These are phyloP conservation scores for Sander vitreus DNA, from an alignment of 2,113 vertebrate genomes.

Conservation along the genomic window DNA sequence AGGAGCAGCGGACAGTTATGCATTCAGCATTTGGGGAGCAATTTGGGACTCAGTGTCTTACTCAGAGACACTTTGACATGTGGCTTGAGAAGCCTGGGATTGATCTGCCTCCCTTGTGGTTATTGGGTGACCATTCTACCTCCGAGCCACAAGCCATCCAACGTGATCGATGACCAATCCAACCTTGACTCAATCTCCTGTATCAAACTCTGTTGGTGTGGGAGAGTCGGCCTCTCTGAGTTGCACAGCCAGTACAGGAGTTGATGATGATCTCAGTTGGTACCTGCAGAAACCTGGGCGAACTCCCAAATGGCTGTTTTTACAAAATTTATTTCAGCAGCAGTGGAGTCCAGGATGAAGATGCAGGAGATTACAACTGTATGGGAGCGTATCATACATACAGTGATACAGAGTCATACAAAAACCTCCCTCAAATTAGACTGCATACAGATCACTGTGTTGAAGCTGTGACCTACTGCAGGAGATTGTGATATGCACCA, in stretches of 20 bases:
- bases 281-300: constrained; percentile 70
- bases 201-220: constrained; percentile 27
- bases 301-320: constrained; percentile 62
- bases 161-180: not conserved
- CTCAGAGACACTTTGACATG: no score
- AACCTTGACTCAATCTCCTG: constrained; percentile 43
- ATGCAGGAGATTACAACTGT: constrained; percentile 72
- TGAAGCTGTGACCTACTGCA: not conserved
- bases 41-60: no score
- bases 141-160: no score
- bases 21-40: no score
- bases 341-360: constrained; percentile 60
- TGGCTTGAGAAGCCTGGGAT: no score
- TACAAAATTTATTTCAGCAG: constrained; percentile 65
- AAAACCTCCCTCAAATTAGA: not conserved
- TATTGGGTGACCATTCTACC: no score
- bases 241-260: constrained; percentile 22
- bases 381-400: not conserved
- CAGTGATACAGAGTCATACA: not conserved
- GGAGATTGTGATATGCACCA: not conserved
- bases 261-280: constrained; percentile 33
- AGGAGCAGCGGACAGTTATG: no score
- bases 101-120: no score
- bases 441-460: not conserved
- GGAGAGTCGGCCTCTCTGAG: constrained; percentile 39